A percentile compares a stretch with the other conserved stretches of the same genome.
Conservation (phyloP, 30 jellyfish, hydroid and myxozoan genomes). For the Turritopsis rubra region DNA sequence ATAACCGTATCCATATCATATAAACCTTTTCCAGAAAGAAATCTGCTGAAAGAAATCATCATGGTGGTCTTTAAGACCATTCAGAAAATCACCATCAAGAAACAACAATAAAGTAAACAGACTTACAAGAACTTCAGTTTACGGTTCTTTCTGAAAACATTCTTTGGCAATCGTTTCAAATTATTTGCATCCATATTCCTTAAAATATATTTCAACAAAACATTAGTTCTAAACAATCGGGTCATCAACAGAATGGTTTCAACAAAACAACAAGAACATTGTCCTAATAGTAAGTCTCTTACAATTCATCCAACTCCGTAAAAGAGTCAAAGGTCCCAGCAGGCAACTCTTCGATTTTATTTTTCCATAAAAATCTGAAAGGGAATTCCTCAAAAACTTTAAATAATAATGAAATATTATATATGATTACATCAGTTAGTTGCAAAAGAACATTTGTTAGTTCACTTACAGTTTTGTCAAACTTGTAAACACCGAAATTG, state of each 20-base stretch:
- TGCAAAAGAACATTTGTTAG: no score
- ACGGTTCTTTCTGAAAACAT: conserved; percentile 8
- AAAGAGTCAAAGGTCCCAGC: conserved; percentile 17
- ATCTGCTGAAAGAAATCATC: not conserved
- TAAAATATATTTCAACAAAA: not conserved
- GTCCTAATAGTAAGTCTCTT: no score
- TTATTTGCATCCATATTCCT: not conserved
- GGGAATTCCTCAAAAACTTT: not conserved
- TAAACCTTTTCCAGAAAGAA: no score
- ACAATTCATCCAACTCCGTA: not conserved
- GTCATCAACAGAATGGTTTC: no score
- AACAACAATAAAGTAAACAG: not conserved
- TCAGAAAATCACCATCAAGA: not conserved
- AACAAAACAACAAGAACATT: no score
- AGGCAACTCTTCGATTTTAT: conserved; percentile 21
- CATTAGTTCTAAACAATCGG: not conserved
- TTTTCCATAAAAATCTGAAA: not conserved
- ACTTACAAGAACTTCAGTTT: not conserved
- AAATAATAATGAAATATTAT: not conserved
- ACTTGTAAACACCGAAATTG: conserved; percentile 36
- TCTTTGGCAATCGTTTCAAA: not conserved
- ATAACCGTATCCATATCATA: no score
- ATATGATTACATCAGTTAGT: not conserved
- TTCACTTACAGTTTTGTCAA: conserved; percentile 57
- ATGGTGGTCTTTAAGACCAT: not conserved